Base-by-base conservation (phyloP, 1,140 invertebrate species). In the Archegozetes longisetosus region DNA sequence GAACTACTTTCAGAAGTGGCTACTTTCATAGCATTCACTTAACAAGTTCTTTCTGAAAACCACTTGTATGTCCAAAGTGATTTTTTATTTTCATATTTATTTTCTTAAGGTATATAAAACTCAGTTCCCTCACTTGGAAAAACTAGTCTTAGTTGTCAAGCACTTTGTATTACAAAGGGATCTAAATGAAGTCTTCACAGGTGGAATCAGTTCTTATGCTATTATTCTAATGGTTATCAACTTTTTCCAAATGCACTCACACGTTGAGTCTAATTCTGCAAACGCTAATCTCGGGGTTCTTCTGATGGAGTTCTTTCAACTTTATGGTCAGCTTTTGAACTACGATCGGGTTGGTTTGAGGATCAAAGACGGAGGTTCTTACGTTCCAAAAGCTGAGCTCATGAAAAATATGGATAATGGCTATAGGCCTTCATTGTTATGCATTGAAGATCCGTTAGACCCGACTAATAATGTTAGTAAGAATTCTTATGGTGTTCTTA, bases 131-230 rank as follows among this genome's bases (percentile, higher is more conserved):
- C 17, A 58, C 17, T 12, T 26, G 23, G 20, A 49, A 23, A 49
- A 49, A 25, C 3, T 58, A 4, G 24, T 58, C 3, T 58, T 24
- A 25, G 48, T 58, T 24, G 2, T 58, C 2, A 58, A 58, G 25
- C 50, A 58, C 25, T 58, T 49, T 24, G 23, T 58, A 20, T 23
- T 95, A 53, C 88, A 97, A 75, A 81, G 92, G 72, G 90, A 96
- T 78, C 80, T 98, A 66, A 98, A 98, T 76, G 93, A 98, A 81
- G 94, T 98, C 51, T 98, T 95, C 76, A 95, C 90, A 55, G 93
- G 95, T 65, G 95, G 95, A 70, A 95, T 98, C 67, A 93, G 91
- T 64, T 98, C 93, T 46, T 99, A 99, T 75, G 92, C 91, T 71
- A 81, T 99, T 64, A 96, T 98, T 72, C 81, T 98, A 58, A 92